Percentiles rank a stretch among this genome's conserved stretches.
phyloP scores from a whole-genome alignment of 2,113 vertebrate genomes.

The western clawed frog (Xenopus tropicalis) region DNA sequence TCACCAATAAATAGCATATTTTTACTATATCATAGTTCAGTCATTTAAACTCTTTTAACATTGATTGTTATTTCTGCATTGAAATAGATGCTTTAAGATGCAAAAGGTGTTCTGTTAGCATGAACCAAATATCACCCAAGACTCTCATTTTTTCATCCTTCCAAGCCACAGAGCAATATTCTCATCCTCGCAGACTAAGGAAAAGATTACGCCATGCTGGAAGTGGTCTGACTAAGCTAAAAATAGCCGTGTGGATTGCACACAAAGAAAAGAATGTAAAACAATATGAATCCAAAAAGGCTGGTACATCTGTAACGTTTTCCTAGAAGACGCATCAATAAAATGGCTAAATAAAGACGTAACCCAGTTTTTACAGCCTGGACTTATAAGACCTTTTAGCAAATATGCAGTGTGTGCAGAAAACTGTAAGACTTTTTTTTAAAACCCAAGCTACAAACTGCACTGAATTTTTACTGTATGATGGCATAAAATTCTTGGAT shows the following conservation, averaged over 20 bases:
- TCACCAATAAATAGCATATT: background rate
- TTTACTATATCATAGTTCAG: background rate
- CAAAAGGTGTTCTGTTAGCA: constrained; percentile 7
- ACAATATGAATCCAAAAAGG: constrained; percentile 68
- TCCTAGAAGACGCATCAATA: constrained; percentile 65
- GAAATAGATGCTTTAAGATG: background rate
- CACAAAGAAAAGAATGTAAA: constrained; percentile 63
- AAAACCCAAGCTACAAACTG: too few relatives aligned
- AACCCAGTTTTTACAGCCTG: constrained; percentile 72
- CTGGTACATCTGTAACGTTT: constrained; percentile 60
- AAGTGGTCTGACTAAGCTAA: constrained; percentile 58
- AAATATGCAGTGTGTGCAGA: constrained; percentile 65
- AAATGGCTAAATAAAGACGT: constrained; percentile 71
- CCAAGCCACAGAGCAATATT: constrained; percentile 32
- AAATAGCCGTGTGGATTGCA: constrained; percentile 56
- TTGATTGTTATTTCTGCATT: too few relatives aligned
- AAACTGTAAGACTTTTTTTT: constrained; percentile 54
- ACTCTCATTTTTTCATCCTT: constrained; percentile 1
- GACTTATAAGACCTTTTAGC: constrained; percentile 64
- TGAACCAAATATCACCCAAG: constrained; percentile 21
- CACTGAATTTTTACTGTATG: too few relatives aligned
- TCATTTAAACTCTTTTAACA: background rate
- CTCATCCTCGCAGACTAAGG: constrained; percentile 47
- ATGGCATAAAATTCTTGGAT: too few relatives aligned
- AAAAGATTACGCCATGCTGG: constrained; percentile 44